Base-by-base conservation (phyloP, 1,140 invertebrate species). In the Caenorhabditis inopinata region DNA sequence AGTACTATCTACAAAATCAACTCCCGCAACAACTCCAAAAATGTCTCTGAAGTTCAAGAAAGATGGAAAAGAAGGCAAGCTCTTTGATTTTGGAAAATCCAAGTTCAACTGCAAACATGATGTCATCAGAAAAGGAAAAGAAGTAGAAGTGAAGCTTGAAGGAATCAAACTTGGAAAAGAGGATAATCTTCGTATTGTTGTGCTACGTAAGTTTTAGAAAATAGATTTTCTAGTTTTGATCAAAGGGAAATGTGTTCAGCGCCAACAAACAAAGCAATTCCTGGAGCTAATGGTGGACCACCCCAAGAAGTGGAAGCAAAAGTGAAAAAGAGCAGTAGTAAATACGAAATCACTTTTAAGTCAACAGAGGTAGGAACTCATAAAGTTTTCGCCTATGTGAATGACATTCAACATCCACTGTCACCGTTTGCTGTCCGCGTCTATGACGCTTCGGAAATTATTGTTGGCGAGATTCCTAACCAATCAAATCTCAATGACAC, bases 361-460 rank as follows among this genome's bases (percentile, higher is more conserved):
- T 87, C 87, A n/a, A 82, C 82, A 1, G 87, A 88, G 58, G 87
- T 88, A 1, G 85, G 85, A 18, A 87, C 83, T 32, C 85, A 86
- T 53, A 86, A 87, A 53, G 82, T 87, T 12, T 79, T 88, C 21
- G 85, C 85, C 12, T 88, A 86, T 73, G 86, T 88, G 18, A 88
- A 88, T 45, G 86, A 87, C 21, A 58, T 84, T 32, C 82, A 84
- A 53, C 87, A 88, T 78, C 87, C 87, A 23, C 87, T 87, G 9
- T 89, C 89, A 76, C 90, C 90, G 6, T 90, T 90, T 75, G 85
- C 85, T 42, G 85, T 90, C n/a, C 87, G 89, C 42, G 87, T 87
- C 27, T 90, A 89, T 83, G 90, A 91, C 83, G 85, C 89, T 0
- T 88, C 83, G n/a, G 84, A 88, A 53, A 90, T 91, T 45, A 87